Evolutionary conservation across 2,888 invertebrate genomes (phyloP).

Genomic region (Ecdyonurus torrentis): DNA sequence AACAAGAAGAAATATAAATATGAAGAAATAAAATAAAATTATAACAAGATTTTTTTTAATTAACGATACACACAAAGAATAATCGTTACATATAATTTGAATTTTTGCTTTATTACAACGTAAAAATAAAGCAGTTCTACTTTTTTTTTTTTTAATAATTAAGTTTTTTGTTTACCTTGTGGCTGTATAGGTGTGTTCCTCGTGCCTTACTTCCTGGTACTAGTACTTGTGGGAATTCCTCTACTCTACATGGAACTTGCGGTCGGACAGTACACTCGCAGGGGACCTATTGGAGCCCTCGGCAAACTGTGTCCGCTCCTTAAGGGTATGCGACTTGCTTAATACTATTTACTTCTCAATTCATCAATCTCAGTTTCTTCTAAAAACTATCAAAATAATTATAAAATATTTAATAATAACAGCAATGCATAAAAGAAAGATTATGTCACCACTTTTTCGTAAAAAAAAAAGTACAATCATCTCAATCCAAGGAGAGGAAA

Average conservation of each 20-base stretch:
- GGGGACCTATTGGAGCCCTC: slow-evolving; percentile 82
- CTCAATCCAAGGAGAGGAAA: no score
- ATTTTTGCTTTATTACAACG: no score
- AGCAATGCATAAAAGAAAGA: not conserved
- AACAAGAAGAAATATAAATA: no score
- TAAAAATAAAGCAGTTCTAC: no score
- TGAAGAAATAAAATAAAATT: no score
- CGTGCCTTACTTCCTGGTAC: slow-evolving; percentile 84
- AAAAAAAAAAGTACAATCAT: no score
- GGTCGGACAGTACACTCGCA: slow-evolving; percentile 79
- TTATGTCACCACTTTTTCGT: no score
- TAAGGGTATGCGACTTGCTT: slow-evolving; percentile 67
- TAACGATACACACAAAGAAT: no score
- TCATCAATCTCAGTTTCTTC: not conserved
- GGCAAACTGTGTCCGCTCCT: slow-evolving; percentile 83
- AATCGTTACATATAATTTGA: no score
- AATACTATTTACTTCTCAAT: not conserved
- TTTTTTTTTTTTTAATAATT: no score
- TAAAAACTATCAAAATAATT: not conserved
- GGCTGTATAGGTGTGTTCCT: slow-evolving; percentile 94
- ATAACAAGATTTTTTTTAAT: no score
- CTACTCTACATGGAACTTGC: slow-evolving; percentile 88
- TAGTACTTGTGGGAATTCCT: slow-evolving; percentile 79
- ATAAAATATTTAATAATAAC: slow-evolving; percentile 2
- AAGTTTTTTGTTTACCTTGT: no score